Percentiles rank a stretch among this genome's conserved stretches.
Evolutionary conservation across 2,797 vertebrate species (phyloP).

Genomic region (Chaunax sp.): DNA sequence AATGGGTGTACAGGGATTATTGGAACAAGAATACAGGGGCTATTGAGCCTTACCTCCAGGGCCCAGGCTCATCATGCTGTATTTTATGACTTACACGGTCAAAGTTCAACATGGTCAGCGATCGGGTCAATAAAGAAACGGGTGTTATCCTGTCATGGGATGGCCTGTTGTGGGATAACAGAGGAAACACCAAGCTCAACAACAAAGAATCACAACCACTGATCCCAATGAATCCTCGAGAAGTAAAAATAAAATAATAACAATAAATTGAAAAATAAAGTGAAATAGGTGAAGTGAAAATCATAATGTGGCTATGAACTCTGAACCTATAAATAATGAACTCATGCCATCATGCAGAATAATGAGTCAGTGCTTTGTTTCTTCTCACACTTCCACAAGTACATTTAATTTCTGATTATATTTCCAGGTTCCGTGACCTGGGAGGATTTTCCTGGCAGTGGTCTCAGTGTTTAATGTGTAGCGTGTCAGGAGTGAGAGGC

Average conservation of each 20-base stretch:
- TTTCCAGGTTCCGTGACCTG: slow-evolving; percentile 61
- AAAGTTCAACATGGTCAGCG: slow-evolving; percentile 36
- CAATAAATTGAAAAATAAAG: not conserved
- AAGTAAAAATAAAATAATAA: slow-evolving; percentile 3
- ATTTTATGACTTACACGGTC: slow-evolving; percentile 74
- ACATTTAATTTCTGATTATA: slow-evolving; percentile 50
- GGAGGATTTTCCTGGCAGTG: slow-evolving; percentile 50
- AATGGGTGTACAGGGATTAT: no score
- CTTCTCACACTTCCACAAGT: slow-evolving; percentile 40
- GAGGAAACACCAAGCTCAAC: slow-evolving; percentile 31
- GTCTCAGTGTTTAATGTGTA: slow-evolving; percentile 47
- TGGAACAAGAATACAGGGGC: no score
- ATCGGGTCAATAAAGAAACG: slow-evolving; percentile 26
- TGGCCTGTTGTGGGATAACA: slow-evolving; percentile 30
- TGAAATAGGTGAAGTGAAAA: not conserved
- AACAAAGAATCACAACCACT: not conserved
- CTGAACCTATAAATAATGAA: slow-evolving; percentile 17
- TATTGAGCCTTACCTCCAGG: no score
- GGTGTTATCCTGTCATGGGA: slow-evolving; percentile 1
- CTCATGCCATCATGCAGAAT: slow-evolving; percentile 20
- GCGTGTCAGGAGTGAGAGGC: slow-evolving; percentile 40
- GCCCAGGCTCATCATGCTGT: slow-evolving; percentile 60
- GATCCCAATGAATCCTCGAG: slow-evolving; percentile 2
- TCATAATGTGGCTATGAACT: slow-evolving; percentile 2
- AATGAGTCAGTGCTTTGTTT: slow-evolving; percentile 30